Evolutionary conservation across 2,797 vertebrate genomes (phyloP).

Genomic region (Rhynchonycteris naso): DNA sequence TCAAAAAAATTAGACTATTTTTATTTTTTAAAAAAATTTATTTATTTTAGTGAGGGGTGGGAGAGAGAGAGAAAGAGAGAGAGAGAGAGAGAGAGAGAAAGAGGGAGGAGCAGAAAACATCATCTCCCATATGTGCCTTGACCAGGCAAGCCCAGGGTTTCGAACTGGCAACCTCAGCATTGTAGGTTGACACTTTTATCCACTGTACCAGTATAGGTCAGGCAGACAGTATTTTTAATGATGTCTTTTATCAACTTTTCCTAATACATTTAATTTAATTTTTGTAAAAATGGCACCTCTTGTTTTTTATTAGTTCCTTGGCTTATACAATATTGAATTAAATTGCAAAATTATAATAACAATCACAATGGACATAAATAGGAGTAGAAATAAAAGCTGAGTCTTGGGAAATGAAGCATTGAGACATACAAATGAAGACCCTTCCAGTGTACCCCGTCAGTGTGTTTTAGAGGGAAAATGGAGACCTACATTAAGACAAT

Average conservation of each 20-base stretch:
- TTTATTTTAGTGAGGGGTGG: too few relatives aligned
- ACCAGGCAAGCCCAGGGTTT: too few relatives aligned
- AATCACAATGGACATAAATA: not conserved
- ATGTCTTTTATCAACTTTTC: not conserved
- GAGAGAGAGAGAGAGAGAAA: too few relatives aligned
- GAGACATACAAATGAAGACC: not conserved
- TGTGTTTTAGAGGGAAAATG: not conserved
- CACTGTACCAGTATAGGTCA: too few relatives aligned
- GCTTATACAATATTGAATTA: not conserved
- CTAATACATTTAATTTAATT: not conserved
- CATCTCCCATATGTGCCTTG: too few relatives aligned
- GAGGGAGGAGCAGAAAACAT: too few relatives aligned
- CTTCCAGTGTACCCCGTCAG: not conserved
- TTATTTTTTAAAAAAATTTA: too few relatives aligned
- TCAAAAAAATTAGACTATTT: not conserved
- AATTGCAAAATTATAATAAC: not conserved
- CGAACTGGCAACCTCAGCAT: too few relatives aligned
- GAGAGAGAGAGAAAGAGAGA: too few relatives aligned
- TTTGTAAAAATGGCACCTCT: not conserved
- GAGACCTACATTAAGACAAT: not conserved
- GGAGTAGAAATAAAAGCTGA: not conserved
- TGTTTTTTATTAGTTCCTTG: not conserved
- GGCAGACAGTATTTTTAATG: not conserved
- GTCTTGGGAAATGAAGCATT: not conserved
- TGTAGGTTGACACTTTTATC: too few relatives aligned